These are phyloP conservation scores for Heliconius sara DNA, from an alignment of 2,888 invertebrate genomes.

Conservation along the genomic window DNA sequence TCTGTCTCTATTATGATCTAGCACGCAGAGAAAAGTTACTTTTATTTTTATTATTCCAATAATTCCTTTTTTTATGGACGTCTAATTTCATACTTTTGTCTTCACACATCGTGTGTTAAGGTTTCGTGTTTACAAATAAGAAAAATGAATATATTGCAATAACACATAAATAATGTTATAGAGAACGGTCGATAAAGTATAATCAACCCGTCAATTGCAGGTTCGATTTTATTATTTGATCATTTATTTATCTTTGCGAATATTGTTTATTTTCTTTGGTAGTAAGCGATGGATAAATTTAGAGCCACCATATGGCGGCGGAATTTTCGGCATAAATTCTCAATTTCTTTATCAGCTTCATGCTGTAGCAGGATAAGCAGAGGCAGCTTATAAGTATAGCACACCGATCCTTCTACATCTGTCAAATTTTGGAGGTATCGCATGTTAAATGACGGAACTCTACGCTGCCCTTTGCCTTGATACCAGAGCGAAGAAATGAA, in stretches of 20 bases:
- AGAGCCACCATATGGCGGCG: not conserved
- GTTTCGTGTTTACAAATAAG: not conserved
- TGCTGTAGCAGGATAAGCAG: too few species aligned
- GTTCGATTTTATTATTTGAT: conserved; percentile 1
- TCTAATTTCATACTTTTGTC: conserved; percentile 27
- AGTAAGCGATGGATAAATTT: not conserved
- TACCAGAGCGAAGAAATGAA: too few species aligned
- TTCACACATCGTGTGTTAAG: conserved; percentile 17
- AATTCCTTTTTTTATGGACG: conserved; percentile 19
- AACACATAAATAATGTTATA: not conserved
- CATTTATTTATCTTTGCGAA: not conserved
- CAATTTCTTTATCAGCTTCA: not conserved
- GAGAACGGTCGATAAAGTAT: not conserved
- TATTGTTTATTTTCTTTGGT: not conserved
- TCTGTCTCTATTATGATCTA: conserved; percentile 18
- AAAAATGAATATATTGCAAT: not conserved
- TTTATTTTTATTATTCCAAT: conserved; percentile 24
- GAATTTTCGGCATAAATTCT: not conserved
- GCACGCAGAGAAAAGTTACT: not conserved
- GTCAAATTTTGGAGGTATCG: too few species aligned
- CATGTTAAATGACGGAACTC: too few species aligned
- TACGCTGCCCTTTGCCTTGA: too few species aligned
- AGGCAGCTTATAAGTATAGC: too few species aligned
- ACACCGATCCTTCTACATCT: too few species aligned
- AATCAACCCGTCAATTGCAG: not conserved